phyloP scores from a whole-genome alignment of 2,797 vertebrate genomes.

The Tragopan temminckii region DNA sequence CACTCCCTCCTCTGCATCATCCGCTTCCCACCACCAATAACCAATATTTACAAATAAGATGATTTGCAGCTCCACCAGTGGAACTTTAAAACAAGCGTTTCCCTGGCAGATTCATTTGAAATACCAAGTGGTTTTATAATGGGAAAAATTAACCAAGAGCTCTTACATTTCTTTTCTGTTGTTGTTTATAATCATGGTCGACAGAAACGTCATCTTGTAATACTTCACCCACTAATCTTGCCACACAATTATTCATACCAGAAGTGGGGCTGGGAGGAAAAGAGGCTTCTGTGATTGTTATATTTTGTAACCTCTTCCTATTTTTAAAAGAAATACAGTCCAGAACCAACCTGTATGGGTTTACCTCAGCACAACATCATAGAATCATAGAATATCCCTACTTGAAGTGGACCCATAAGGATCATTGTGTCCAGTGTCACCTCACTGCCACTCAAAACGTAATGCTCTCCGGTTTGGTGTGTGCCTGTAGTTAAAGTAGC shows the following conservation, averaged over 20 bases:
- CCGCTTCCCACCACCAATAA: neutral
- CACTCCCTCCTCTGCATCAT: neutral
- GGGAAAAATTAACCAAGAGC: slow-evolving; percentile 53
- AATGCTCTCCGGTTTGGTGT: neutral
- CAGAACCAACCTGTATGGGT: neutral
- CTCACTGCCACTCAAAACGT: neutral
- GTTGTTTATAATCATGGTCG: slow-evolving; percentile 46
- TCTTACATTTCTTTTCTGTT: slow-evolving; percentile 28
- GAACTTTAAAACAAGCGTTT: neutral
- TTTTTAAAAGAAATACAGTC: neutral
- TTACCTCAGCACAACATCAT: neutral
- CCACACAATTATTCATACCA: slow-evolving; percentile 37
- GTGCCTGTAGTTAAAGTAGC: fast-evolving
- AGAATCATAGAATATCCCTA: too few species aligned
- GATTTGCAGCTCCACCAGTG: neutral
- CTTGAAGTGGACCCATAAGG: too few species aligned
- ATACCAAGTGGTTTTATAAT: slow-evolving; percentile 49
- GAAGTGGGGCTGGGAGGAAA: neutral
- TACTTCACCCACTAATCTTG: slow-evolving; percentile 59
- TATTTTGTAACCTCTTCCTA: slow-evolving; percentile 37
- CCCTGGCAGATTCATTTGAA: slow-evolving; percentile 8
- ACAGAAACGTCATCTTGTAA: slow-evolving; percentile 41
- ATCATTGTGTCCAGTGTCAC: neutral
- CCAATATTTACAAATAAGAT: neutral
- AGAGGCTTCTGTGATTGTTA: neutral